Evolutionary conservation across 2,113 vertebrate species (phyloP), one percentile per base, ranked within the genome.

Genomic region (Platysteira castanea): DNA sequence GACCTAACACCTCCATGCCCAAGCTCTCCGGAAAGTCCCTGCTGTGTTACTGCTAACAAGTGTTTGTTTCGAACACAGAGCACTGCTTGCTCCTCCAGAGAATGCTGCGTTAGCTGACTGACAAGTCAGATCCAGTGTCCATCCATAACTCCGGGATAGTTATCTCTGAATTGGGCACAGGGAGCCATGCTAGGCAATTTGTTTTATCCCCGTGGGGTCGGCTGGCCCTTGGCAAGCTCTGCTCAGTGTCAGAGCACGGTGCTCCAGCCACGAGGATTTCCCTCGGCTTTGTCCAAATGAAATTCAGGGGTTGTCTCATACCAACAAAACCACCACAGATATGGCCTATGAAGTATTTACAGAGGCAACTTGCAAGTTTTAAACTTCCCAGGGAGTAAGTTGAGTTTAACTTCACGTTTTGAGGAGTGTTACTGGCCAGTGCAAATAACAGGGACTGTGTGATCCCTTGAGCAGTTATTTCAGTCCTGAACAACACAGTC

Each of bases 271-370:
- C 4, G 37, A n/a, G 22, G 7, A 15, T 60, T 70, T 84, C 54
- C 28, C 10, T 61, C 23, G 12, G 1, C 47, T 18, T 52, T 12
- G 41, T 21, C 20, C 28, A 15, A 39, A 41, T 59, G 23, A 24
- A 11, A 13, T 12, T 13, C 31, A 6, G 54, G 30, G 3, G 0
- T 28, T 61, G 13, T 59, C 12, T 76, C 8, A 1, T 18, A 7
- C 15, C 30, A 54, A 30, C 31, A 44, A 64, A 82, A 42, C 24
- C 14, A 5, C 26, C 18, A 17, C 2, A 46, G 19, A 19, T 44
- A 14, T 13, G n/a, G 21, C 14, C 30, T 24, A 3, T 14, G 13
- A 77, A 80, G 5, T 39, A 28, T 46, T 46, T 60, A 19, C 37
- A 67, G 42, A 73, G 28, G 26, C 4, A 2, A 4, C 80, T 71